Percentiles rank a stretch among this genome's conserved stretches.
Conservation (phyloP, 64 coral and sea anemone species). For the Orbicella faveolata region DNA sequence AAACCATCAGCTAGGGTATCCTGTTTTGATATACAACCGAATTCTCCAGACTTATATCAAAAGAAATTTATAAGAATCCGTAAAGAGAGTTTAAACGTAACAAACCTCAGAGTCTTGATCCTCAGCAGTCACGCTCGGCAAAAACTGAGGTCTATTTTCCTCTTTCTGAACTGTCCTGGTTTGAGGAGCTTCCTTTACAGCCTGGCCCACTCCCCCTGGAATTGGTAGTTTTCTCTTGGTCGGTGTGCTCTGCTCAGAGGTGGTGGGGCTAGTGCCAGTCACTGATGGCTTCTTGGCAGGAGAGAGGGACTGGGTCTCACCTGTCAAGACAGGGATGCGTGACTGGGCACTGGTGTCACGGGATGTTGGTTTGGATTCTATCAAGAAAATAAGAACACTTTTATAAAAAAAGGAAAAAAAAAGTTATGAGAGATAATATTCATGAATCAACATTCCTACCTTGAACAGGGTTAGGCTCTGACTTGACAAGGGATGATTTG, state of each 20-base stretch:
- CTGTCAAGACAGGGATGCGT: conserved; percentile 13
- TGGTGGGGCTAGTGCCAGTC: conserved; percentile 15
- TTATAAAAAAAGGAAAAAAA: not conserved
- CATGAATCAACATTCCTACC: conserved; percentile 14
- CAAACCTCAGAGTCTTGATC: conserved; percentile 77
- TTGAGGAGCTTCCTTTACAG: conserved; percentile 17
- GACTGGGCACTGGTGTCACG: not conserved
- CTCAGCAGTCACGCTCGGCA: conserved; percentile 24
- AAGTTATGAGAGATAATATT: not conserved
- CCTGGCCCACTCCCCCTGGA: conserved; percentile 6
- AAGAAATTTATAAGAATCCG: too few relatives aligned
- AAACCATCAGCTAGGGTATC: not conserved
- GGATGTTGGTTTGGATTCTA: conserved; percentile 3
- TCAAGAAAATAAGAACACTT: not conserved
- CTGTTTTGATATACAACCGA: too few relatives aligned
- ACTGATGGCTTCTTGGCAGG: not conserved
- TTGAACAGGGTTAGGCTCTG: conserved; percentile 41
- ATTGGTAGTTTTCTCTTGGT: conserved; percentile 15
- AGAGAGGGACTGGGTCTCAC: conserved; percentile 19
- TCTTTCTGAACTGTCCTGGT: not conserved
- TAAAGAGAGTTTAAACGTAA: not conserved
- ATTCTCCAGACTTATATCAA: too few relatives aligned
- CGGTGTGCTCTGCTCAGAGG: conserved; percentile 18
- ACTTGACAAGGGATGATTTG: conserved; percentile 49
- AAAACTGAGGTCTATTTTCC: not conserved